Conservation (phyloP, 1,140 invertebrate genomes). For the Calephelis nemesis region DNA sequence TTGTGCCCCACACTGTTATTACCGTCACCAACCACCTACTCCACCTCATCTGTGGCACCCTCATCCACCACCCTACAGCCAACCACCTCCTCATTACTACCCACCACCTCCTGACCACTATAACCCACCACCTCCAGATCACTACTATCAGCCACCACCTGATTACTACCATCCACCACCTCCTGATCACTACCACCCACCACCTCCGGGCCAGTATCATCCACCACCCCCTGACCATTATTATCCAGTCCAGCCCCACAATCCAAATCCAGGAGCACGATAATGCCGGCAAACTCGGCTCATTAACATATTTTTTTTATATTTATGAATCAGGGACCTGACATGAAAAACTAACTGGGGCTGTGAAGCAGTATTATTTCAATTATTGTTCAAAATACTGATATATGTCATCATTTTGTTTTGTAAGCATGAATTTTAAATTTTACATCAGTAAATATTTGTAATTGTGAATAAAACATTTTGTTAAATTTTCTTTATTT, state of each 20-base stretch:
- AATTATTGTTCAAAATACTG: too few relatives aligned
- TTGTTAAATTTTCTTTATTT: too few relatives aligned
- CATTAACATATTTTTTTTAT: neutral
- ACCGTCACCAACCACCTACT: conserved; percentile 39
- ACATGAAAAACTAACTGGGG: too few relatives aligned
- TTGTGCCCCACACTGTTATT: conserved; percentile 59
- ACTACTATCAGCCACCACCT: conserved; percentile 15
- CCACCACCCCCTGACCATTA: conserved; percentile 20
- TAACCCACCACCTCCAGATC: conserved; percentile 11
- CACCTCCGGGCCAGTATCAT: conserved; percentile 14
- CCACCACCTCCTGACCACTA: conserved; percentile 22
- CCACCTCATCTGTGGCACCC: conserved; percentile 48
- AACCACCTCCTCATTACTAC: conserved; percentile 22
- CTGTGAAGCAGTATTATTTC: too few relatives aligned
- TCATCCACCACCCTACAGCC: conserved; percentile 41
- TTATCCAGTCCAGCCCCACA: neutral
- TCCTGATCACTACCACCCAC: neutral
- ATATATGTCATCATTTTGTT: too few relatives aligned
- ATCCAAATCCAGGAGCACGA: neutral
- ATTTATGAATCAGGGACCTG: too few relatives aligned
- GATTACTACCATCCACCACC: conserved; percentile 3
- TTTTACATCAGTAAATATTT: too few relatives aligned
- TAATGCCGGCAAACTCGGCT: neutral
- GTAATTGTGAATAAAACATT: too few relatives aligned
- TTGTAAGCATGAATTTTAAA: too few relatives aligned